Base-by-base conservation (phyloP, 2,113 vertebrate genomes). In the Xenotilapia caudafasciata region DNA sequence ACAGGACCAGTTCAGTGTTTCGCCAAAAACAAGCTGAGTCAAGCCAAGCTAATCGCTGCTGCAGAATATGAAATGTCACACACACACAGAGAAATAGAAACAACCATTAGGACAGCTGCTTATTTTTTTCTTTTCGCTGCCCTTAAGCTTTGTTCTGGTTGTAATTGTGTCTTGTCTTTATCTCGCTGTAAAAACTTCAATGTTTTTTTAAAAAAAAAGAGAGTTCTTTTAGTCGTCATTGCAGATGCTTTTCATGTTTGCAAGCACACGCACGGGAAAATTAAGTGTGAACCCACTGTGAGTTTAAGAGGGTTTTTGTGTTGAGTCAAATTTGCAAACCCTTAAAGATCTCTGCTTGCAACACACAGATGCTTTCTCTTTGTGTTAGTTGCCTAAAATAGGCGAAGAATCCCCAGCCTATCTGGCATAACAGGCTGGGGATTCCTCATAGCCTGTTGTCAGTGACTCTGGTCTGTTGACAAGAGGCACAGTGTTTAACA, bases 11-110 rank as follows among this genome's bases (percentile, higher is more conserved):
- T 60, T 80, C 62, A 55, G 80, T 38, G 55, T 86, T 77, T 82
- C 2, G 55, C 47, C 79, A 40, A 62, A 51, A 83, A 83, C 31
- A 21, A 86, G 82, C 85, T 26, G 31, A 83, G 90, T 89, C 87
- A 70, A 92, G 82, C 56, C 51, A 68, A 79, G 87, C 90, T 77
- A 53, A 42, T 53, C 86, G 92, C 91, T 80, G 93, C 95, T 94
- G 80, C 87, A 88, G 58, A 83, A 77, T n/a, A 51, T 13, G 10
- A 51, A 51, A 77, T 17, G 4, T 47, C 23, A 81, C 12, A 33
- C 17, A 82, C 2, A 53, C 45, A 28, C 26, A 45, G 0, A 40
- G 38, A 15, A 42, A 6, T 45, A 33, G 3, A 80, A 33, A 80
- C 56, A 40, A 19, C 19, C 42, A 17, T 83, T 53, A 28, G 54